Percentiles rank a stretch among this genome's conserved stretches.
Evolutionary conservation across 2,797 vertebrate genomes (phyloP).

Genomic region (Sebastes vulpes): DNA sequence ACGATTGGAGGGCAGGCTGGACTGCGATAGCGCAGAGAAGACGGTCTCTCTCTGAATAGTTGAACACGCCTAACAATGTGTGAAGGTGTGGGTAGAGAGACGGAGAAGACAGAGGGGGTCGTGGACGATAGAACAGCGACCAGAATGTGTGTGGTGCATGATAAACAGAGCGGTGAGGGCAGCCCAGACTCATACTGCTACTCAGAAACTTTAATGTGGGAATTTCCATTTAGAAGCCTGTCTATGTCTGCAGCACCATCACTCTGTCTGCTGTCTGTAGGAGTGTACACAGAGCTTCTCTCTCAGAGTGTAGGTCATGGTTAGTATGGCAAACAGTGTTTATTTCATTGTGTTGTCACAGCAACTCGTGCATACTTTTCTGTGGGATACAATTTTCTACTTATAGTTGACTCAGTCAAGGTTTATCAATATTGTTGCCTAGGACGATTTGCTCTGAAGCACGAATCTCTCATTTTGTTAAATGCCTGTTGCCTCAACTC

Average conservation of each 20-base stretch:
- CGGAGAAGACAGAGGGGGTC: background rate
- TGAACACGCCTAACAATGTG: background rate
- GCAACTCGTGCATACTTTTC: background rate
- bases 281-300: background rate
- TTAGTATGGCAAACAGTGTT: background rate
- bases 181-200: background rate
- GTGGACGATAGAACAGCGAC: background rate
- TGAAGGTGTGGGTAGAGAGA: background rate
- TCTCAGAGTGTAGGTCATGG: background rate
- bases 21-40: background rate
- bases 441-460: background rate
- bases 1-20: slow-evolving; percentile 8
- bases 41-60: slow-evolving; percentile 5
- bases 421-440: too few species aligned
- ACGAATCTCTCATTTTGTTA: too few species aligned
- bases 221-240: background rate
- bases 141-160: background rate
- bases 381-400: background rate
- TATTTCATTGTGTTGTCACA: background rate
- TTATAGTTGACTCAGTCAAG: too few species aligned
- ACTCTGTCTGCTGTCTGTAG: background rate
- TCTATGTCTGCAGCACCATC: background rate
- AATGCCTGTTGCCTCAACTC: too few species aligned
- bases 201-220: background rate
- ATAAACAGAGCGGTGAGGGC: background rate